phyloP scores from a whole-genome alignment of 1,140 invertebrate genomes.

The Lordiphosa mommai region DNA sequence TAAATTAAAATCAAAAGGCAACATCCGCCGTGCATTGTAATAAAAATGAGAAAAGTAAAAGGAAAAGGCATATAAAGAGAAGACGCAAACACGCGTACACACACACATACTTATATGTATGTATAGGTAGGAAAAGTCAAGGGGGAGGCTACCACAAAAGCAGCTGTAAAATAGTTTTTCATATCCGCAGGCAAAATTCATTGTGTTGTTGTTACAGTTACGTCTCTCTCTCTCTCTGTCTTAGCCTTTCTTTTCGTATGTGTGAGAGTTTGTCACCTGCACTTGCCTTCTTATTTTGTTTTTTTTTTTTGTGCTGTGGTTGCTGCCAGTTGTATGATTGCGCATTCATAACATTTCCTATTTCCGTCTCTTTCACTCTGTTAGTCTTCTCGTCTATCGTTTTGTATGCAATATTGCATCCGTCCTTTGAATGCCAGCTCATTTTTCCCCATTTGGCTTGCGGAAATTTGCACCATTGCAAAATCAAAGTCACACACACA shows the following conservation, averaged over 20 bases:
- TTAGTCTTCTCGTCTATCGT: conserved; percentile 7
- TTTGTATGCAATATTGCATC: conserved; percentile 24
- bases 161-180: conserved; percentile 74
- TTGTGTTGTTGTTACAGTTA: conserved; percentile 38
- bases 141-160: conserved; percentile 41
- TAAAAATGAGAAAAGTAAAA: conserved; percentile 21
- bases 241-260: neutral
- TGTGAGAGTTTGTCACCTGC: conserved; percentile 52
- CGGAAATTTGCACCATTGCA: conserved; percentile 57
- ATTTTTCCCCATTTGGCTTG: conserved; percentile 58
- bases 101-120: neutral
- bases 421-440: conserved; percentile 38
- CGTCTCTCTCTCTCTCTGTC: neutral
- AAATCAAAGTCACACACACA: conserved; percentile 49
- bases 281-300: conserved; percentile 7
- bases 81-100: too few relatives aligned
- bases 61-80: conserved; percentile 1
- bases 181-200: conserved; percentile 66
- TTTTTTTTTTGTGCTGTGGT: conserved; percentile 13
- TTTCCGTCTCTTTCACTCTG: conserved; percentile 7
- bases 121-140: neutral
- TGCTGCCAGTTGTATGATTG: conserved; percentile 50
- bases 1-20: conserved; percentile 56
- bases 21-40: conserved; percentile 5
- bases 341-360: conserved; percentile 65